Base-by-base conservation (phyloP, 2,888 invertebrate species). In the Clanis bilineata region DNA sequence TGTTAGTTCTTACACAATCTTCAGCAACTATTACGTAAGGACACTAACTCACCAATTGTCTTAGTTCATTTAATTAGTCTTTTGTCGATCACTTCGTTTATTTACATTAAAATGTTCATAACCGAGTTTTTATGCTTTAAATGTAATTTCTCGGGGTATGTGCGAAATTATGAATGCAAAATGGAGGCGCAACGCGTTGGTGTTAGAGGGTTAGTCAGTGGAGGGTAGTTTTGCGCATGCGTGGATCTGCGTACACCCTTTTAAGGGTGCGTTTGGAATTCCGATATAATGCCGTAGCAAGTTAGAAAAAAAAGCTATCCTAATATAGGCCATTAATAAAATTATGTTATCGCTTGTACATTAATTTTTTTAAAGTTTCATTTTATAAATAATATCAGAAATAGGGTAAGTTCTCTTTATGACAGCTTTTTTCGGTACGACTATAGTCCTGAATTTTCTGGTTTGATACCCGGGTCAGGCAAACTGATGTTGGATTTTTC, bases 161-260 rank as follows among this genome's bases (percentile, higher is more conserved):
- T 62, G 56, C 58, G 18, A 47, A 63, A 64, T 61, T 80, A 82
- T 76, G 74, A 71, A 87, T 84, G 80, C 85, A 91, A 91, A 86
- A 91, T 90, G 90, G 89, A 76, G 87, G 23, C 59, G 58, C n/a
- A 58, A 39, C 47, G 58, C 47, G 38, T 83, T 76, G 68, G 68
- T 69, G 65, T 68, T 83, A 83, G 79, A 85, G 87, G 86, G 87
- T 85, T 85, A 79, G 67, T 71, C 57, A 67, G 68, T 63, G 62
- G 74, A 51, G 58, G 32, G 55, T n/a, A 43, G 44, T 3, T 18
- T 10, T 39, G 66, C 79, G 90, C 90, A 82, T 85, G 90, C 89
- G 90, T 66, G 63, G 9, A 38, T 9, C 64, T 64, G 68, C 71
- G 74, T 72, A 70, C 71, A 69, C 73, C 72, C 65, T 63, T 47